These are phyloP conservation scores for Tenebrio molitor DNA, from an alignment of 1,140 invertebrate genomes.

Conservation along the genomic window DNA sequence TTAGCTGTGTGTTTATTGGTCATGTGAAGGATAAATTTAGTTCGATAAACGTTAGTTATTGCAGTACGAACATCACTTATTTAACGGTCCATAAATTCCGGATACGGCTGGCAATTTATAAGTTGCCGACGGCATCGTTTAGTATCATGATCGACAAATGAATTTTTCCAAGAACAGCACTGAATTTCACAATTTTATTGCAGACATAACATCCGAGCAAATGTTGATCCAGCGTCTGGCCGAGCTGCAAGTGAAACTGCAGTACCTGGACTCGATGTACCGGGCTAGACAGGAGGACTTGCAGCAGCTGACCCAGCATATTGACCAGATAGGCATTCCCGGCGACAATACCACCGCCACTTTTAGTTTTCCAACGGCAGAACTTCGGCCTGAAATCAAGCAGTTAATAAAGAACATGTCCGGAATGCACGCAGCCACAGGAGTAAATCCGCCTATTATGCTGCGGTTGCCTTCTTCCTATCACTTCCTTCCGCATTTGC, in stretches of 20 bases:
- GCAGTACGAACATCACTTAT: constrained; percentile 7
- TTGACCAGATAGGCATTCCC: constrained; percentile 68
- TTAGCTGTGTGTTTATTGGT: not conserved
- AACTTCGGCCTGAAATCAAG: constrained; percentile 67
- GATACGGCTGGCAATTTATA: constrained; percentile 23
- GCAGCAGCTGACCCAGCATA: constrained; percentile 73
- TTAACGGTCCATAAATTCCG: constrained; percentile 38
- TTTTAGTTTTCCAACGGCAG: constrained; percentile 62
- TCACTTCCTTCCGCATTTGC: constrained; percentile 89
- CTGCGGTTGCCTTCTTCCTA: constrained; percentile 83
- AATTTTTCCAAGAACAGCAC: constrained; percentile 11
- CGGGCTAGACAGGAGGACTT: constrained; percentile 79
- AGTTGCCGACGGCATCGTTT: constrained; percentile 32
- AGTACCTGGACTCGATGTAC: constrained; percentile 81
- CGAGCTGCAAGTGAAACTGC: constrained; percentile 78
- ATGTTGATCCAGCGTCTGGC: constrained; percentile 77
- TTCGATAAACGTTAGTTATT: constrained; percentile 29
- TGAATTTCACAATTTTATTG: constrained; percentile 48
- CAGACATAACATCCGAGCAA: constrained; percentile 75
- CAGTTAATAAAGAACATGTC: constrained; percentile 69
- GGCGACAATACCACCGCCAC: constrained; percentile 66
- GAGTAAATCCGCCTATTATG: constrained; percentile 64
- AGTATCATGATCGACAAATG: constrained; percentile 28
- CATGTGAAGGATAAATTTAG: constrained; percentile 10
- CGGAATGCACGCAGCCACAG: constrained; percentile 65